phyloP scores from a whole-genome alignment of 2,113 vertebrate genomes.

The Acrocephalus kingi region DNA sequence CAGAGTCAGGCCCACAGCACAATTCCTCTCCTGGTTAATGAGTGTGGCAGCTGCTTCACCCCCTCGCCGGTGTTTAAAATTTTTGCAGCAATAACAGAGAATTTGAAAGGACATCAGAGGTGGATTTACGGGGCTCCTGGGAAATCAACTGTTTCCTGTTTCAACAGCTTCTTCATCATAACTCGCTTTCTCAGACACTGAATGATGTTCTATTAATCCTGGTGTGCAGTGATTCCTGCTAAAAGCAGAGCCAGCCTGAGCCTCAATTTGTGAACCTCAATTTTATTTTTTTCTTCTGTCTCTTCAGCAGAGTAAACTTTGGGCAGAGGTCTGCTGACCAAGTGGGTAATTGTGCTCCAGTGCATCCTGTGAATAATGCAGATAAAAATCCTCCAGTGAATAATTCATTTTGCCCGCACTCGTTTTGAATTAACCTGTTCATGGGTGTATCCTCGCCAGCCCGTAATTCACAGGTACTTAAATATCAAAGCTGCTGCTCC shows the following conservation, averaged over 20 bases:
- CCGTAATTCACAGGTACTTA: constrained; percentile 12
- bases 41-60: constrained; percentile 9
- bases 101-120: constrained; percentile 61
- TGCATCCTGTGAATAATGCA: constrained; percentile 24
- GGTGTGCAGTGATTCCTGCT: constrained; percentile 15
- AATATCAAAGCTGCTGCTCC: constrained; percentile 23
- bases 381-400: constrained; percentile 39
- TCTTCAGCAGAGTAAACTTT: not conserved
- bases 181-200: constrained; percentile 27
- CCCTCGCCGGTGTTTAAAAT: constrained; percentile 2
- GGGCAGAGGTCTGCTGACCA: not conserved
- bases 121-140: constrained; percentile 57
- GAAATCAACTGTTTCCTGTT: constrained; percentile 71
- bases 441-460: not conserved
- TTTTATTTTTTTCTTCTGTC: not conserved
- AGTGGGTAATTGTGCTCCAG: not conserved
- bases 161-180: constrained; percentile 67
- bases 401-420: constrained; percentile 30
- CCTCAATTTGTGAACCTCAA: not conserved
- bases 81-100: constrained; percentile 56
- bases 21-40: constrained; percentile 6
- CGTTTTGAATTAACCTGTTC: constrained; percentile 11
- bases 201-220: constrained; percentile 45
- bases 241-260: not conserved
- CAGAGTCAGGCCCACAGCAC: not conserved